A percentile compares a stretch with the other conserved stretches of the same genome.
Evolutionary conservation across 1,140 invertebrate species (phyloP).

Genomic region (Diachasma alloeum): DNA sequence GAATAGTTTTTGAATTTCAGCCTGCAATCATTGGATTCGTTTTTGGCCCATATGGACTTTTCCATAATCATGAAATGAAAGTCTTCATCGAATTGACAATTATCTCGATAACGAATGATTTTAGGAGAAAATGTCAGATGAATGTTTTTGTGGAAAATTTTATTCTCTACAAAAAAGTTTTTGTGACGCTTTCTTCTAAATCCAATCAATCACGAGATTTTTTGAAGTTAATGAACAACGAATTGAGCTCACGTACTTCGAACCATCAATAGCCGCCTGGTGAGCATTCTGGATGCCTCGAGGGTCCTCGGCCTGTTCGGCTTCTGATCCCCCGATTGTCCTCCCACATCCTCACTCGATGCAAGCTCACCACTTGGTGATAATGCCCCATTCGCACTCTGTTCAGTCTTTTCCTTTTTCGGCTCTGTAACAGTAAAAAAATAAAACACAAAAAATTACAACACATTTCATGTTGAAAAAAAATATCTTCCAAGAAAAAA

Average conservation of each 20-base stretch:
- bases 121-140: too few species aligned
- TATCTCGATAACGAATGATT: too few species aligned
- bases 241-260: constrained; percentile 4
- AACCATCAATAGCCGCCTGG: constrained; percentile 65
- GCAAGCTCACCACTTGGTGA: constrained; percentile 69
- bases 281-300: constrained; percentile 73
- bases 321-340: constrained; percentile 59
- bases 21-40: too few species aligned
- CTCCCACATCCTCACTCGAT: constrained; percentile 58
- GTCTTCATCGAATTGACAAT: too few species aligned
- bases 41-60: too few species aligned
- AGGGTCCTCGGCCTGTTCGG: constrained; percentile 78
- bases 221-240: too few species aligned
- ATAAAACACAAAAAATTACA: not conserved
- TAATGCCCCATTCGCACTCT: constrained; percentile 73
- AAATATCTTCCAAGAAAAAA: too few species aligned
- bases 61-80: too few species aligned
- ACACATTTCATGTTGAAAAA: not conserved
- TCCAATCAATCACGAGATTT: too few species aligned
- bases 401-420: constrained; percentile 90
- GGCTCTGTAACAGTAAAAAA: constrained; percentile 74
- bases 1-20: not conserved
- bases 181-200: too few species aligned
- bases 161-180: too few species aligned
- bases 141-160: too few species aligned